These are phyloP conservation scores for Cantharis rustica DNA, from an alignment of 2,888 invertebrate genomes.

Conservation along the genomic window DNA sequence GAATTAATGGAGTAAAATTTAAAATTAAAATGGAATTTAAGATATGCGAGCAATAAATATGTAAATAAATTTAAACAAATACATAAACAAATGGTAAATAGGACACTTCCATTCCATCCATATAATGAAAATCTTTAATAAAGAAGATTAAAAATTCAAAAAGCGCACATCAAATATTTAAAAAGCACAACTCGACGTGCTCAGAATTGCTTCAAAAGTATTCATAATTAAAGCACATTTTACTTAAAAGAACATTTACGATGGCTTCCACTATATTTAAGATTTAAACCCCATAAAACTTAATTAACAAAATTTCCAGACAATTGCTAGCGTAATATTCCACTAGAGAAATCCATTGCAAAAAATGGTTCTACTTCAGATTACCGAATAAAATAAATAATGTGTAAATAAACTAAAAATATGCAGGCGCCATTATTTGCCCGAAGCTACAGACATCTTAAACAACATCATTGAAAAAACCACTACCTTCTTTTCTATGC, in stretches of 20 bases:
- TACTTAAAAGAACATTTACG: background rate
- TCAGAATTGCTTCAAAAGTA: slow-evolving; percentile 11
- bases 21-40: background rate
- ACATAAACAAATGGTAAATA: background rate
- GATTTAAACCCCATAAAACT: background rate
- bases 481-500: slow-evolving; percentile 19
- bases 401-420: slow-evolving; percentile 35
- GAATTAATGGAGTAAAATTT: background rate
- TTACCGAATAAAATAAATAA: slow-evolving; percentile 21
- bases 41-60: background rate
- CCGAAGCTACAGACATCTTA: slow-evolving; percentile 39
- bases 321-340: background rate
- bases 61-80: background rate
- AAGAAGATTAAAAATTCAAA: slow-evolving; percentile 1
- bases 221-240: background rate
- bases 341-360: background rate
- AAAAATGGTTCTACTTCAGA: slow-evolving; percentile 11
- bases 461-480: slow-evolving; percentile 17
- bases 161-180: slow-evolving; percentile 14
- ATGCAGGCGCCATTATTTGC: slow-evolving; percentile 43
- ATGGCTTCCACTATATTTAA: background rate
- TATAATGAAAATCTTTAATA: background rate
- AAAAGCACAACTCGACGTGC: slow-evolving; percentile 13
- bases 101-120: background rate
- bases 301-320: background rate